Percentiles rank a stretch among this genome's conserved stretches.
phyloP scores from a whole-genome alignment of 2,113 vertebrate species.

The Marmota monax region DNA sequence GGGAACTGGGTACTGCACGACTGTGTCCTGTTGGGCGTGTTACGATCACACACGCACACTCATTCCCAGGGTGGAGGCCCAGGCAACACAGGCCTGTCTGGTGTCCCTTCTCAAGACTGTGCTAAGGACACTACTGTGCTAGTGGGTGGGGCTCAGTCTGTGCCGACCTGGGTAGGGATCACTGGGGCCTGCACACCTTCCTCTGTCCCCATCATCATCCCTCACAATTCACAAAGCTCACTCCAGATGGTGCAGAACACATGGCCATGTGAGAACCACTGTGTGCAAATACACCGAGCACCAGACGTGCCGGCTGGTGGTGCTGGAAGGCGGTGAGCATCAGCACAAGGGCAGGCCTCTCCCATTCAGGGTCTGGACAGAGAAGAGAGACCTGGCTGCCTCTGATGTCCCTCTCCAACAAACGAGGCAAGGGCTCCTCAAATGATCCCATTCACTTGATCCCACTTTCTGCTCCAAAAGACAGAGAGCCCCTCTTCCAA shows the following conservation, averaged over 20 bases:
- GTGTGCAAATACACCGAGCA: neutral
- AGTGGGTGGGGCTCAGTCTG: too few species aligned
- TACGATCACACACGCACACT: too few species aligned
- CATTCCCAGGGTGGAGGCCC: too few species aligned
- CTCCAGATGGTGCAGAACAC: too few species aligned
- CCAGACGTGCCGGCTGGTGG: too few species aligned
- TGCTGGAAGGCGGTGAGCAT: too few species aligned
- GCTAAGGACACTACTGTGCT: too few species aligned
- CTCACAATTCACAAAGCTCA: neutral
- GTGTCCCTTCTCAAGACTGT: neutral
- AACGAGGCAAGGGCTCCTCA: too few species aligned
- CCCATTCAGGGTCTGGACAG: neutral
- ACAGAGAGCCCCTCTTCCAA: neutral
- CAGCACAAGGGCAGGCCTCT: neutral
- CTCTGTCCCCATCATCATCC: too few species aligned
- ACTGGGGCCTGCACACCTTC: neutral
- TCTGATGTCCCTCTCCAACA: neutral
- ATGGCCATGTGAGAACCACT: neutral
- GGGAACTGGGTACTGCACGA: too few species aligned
- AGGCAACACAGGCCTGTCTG: too few species aligned
- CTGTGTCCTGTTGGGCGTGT: accelerated
- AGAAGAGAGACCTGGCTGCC: neutral
- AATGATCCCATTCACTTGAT: neutral
- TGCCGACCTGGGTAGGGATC: neutral
- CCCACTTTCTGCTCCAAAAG: neutral